phyloP scores from a whole-genome alignment of 2,113 vertebrate genomes.

The Pluvianellus socialis region DNA sequence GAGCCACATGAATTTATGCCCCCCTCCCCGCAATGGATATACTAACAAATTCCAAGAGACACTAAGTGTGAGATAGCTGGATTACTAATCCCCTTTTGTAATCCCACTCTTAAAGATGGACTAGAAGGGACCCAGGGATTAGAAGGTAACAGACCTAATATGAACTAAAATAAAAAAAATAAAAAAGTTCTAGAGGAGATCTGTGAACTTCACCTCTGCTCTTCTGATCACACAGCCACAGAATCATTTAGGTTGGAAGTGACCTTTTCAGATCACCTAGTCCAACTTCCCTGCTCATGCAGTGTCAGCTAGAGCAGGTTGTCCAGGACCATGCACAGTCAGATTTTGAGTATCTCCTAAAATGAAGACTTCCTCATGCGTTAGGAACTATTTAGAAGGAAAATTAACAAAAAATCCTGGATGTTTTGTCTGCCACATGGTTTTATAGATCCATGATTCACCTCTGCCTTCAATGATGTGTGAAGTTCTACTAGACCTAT shows the following conservation, averaged over 20 bases:
- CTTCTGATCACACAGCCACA: background rate
- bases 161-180: background rate
- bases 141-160: background rate
- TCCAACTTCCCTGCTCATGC: background rate
- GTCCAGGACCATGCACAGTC: background rate
- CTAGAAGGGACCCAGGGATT: background rate
- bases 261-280: background rate
- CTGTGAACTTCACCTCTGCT: background rate
- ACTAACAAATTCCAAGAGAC: background rate
- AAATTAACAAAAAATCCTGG: background rate
- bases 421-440: background rate
- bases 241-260: background rate
- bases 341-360: background rate
- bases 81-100: background rate
- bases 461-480: background rate
- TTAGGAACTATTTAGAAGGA: background rate
- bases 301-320: background rate
- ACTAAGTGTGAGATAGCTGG: background rate
- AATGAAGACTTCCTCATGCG: background rate
- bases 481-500: background rate
- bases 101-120: background rate
- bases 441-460: background rate
- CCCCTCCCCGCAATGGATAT: no score
- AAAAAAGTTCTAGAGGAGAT: background rate
- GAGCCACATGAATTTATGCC: no score